Conservation (phyloP, 1,140 invertebrate species). For the Piezodorus guildinii region DNA sequence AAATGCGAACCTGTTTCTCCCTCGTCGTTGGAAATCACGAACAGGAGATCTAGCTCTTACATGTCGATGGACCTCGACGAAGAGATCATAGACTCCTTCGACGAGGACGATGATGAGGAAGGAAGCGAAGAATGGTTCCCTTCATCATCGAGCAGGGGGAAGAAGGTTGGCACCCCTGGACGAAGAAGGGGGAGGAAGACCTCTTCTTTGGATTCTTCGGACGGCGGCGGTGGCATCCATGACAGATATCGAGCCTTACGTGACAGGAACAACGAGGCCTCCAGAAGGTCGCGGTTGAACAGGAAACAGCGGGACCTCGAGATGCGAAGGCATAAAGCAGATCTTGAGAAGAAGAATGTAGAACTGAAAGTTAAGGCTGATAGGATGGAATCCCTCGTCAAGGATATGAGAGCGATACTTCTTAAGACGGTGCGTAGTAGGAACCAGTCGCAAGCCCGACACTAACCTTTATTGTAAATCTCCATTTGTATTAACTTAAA, state of each 20-base stretch:
- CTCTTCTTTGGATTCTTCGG: background rate
- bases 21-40: background rate
- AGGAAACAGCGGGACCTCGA: constrained; percentile 52
- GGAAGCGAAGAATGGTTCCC: background rate
- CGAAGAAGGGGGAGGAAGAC: background rate
- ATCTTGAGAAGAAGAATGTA: constrained; percentile 37
- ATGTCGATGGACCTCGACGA: background rate
- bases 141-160: background rate
- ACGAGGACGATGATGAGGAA: background rate
- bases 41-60: background rate
- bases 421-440: constrained; percentile 24
- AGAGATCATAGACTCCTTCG: background rate
- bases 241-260: constrained; percentile 49
- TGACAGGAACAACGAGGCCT: constrained; percentile 65
- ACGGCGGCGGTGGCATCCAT: background rate
- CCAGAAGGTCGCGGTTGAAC: constrained; percentile 54
- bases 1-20: constrained; percentile 2
- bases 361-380: constrained; percentile 38
- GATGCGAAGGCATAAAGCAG: constrained; percentile 32
- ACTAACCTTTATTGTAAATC: no score
- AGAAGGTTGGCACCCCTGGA: background rate
- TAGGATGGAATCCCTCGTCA: constrained; percentile 39
- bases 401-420: constrained; percentile 36
- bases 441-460: no score
- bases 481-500: no score